Conservation (phyloP, 2,113 vertebrate species). For the Chaetorhynchus papuensis region DNA sequence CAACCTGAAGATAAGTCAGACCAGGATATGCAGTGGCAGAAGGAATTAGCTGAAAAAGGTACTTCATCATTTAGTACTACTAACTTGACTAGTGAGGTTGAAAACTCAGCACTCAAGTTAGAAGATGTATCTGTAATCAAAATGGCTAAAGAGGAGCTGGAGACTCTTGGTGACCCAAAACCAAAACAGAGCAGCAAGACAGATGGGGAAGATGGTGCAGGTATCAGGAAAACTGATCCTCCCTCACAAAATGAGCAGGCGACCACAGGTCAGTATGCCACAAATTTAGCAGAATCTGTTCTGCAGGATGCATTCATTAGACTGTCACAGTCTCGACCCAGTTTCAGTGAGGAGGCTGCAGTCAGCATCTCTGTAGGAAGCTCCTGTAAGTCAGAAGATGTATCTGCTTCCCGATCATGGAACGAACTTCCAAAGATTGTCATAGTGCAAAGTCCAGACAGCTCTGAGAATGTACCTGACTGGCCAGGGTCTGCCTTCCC, state of each 20-base stretch:
- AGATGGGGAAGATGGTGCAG: background rate
- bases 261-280: slow-evolving; percentile 87
- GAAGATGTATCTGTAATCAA: slow-evolving; percentile 3
- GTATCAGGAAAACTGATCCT: background rate
- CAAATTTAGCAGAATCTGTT: slow-evolving; percentile 91
- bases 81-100: background rate
- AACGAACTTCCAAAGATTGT: slow-evolving; percentile 94
- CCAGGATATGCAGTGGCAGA: slow-evolving; percentile 3
- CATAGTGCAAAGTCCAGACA: slow-evolving; percentile 94
- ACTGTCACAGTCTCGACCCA: slow-evolving; percentile 84
- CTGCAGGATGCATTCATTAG: slow-evolving; percentile 93
- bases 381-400: slow-evolving; percentile 51
- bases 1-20: background rate
- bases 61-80: background rate
- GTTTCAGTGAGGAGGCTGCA: slow-evolving; percentile 77
- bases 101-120: background rate
- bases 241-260: slow-evolving; percentile 24
- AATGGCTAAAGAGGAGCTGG: slow-evolving; percentile 28
- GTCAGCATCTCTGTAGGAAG: slow-evolving; percentile 70
- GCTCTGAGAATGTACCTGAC: slow-evolving; percentile 75
- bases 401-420: slow-evolving; percentile 70
- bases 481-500: slow-evolving; percentile 75
- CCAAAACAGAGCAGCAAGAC: background rate
- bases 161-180: background rate
- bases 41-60: background rate